Percentiles rank a stretch among this genome's conserved stretches.
Evolutionary conservation across 2,888 invertebrate genomes (phyloP).

Genomic region (Argyresthia albistria): DNA sequence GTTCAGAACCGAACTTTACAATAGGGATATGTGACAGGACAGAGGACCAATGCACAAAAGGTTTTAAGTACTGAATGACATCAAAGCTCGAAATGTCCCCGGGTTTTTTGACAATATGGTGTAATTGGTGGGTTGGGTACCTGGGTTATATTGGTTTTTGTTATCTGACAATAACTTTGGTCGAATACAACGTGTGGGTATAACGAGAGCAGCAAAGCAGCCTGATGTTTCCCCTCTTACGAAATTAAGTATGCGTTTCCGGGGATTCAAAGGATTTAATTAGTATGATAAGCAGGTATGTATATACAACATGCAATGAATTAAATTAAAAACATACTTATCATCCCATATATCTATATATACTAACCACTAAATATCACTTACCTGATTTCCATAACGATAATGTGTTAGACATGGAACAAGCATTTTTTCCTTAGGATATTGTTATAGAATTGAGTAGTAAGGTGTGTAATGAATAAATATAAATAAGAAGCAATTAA

Average conservation of each 20-base stretch:
- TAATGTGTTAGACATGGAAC: constrained; percentile 20
- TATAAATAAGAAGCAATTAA: no score
- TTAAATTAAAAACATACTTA: no score
- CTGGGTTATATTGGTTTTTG: constrained; percentile 60
- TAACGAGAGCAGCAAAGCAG: constrained; percentile 51
- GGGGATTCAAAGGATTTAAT: constrained; percentile 18
- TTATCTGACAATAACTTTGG: constrained; percentile 52
- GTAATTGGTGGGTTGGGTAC: constrained; percentile 73
- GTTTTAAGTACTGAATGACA: constrained; percentile 61
- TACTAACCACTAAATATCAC: constrained; percentile 1
- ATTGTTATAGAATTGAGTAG: no score
- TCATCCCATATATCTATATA: no score
- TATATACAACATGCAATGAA: neutral
- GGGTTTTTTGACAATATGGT: constrained; percentile 55
- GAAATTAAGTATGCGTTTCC: constrained; percentile 28
- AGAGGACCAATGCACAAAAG: constrained; percentile 58
- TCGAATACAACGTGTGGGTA: constrained; percentile 34
- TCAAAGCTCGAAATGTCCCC: constrained; percentile 59
- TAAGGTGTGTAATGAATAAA: no score
- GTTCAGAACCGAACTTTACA: constrained; percentile 45
- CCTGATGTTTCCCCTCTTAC: constrained; percentile 32
- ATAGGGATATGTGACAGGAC: constrained; percentile 68
- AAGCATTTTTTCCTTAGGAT: no score
- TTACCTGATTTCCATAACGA: constrained; percentile 24
- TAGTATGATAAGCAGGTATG: neutral